Evolutionary conservation across 2,113 vertebrate genomes (phyloP).

Genomic region (Lagopus muta): DNA sequence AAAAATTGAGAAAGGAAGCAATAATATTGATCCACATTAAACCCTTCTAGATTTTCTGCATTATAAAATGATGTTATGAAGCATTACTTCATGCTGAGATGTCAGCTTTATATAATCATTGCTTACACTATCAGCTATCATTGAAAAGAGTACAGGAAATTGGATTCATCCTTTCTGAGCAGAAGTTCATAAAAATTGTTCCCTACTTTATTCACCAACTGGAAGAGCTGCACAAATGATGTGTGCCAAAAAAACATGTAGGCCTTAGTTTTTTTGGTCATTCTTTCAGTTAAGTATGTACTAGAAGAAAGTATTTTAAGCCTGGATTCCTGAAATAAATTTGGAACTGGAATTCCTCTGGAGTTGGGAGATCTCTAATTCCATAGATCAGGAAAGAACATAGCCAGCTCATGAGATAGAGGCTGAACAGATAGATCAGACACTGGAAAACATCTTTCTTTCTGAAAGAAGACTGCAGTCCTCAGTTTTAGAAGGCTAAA

Average conservation of each 20-base stretch:
- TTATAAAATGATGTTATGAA: background rate
- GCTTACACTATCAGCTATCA: background rate
- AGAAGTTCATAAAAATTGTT: background rate
- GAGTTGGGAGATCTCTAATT: background rate
- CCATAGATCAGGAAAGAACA: background rate
- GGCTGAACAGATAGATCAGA: background rate
- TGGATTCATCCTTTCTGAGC: background rate
- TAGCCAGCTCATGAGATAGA: background rate
- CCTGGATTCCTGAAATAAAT: background rate
- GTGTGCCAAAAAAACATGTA: background rate
- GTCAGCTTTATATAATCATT: background rate
- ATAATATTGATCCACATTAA: background rate
- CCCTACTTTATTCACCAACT: background rate
- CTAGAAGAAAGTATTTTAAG: background rate
- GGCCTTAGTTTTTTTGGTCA: background rate
- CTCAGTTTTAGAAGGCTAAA: background rate
- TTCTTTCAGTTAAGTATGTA: background rate
- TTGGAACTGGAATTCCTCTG: rapidly evolving
- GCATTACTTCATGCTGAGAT: background rate
- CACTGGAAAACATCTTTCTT: background rate
- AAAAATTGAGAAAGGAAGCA: background rate
- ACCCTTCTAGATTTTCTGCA: background rate
- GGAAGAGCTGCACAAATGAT: background rate
- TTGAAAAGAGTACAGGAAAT: background rate
- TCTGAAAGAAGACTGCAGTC: too few relatives aligned